Conservation (phyloP, 2,888 invertebrate genomes). For the Chirona hameri region DNA sequence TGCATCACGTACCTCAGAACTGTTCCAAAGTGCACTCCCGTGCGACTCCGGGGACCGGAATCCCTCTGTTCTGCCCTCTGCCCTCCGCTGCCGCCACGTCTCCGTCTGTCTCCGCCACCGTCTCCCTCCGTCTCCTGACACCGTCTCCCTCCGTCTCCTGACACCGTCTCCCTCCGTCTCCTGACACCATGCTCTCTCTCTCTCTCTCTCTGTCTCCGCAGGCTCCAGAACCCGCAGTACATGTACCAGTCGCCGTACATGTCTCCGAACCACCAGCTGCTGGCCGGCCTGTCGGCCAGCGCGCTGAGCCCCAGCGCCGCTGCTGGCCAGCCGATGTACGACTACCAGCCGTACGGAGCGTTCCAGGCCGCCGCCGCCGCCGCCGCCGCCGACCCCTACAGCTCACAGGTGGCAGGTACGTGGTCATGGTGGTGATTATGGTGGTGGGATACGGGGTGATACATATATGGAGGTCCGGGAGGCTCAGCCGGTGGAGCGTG, state of each 20-base stretch:
- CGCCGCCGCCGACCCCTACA: constrained; percentile 10
- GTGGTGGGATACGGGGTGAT: no score
- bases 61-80: no score
- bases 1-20: no score
- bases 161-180: not conserved
- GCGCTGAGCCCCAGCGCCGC: not conserved
- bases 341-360: not conserved
- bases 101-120: no score
- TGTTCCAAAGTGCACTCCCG: no score
- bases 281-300: constrained; percentile 11
- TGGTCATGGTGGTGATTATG: not conserved
- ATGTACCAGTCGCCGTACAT: constrained; percentile 27
- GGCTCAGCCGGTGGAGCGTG: no score
- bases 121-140: no score
- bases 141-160: not conserved
- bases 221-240: constrained; percentile 24
- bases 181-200: not conserved
- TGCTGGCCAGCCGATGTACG: constrained; percentile 6
- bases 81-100: no score
- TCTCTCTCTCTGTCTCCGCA: not conserved
- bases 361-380: not conserved
- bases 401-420: constrained; percentile 3
- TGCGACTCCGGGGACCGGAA: not conserved
- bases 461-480: no score
- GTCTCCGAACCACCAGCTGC: not conserved